These are phyloP conservation scores for Ennomos quercinarius DNA, from an alignment of 2,888 invertebrate genomes.

Conservation along the genomic window DNA sequence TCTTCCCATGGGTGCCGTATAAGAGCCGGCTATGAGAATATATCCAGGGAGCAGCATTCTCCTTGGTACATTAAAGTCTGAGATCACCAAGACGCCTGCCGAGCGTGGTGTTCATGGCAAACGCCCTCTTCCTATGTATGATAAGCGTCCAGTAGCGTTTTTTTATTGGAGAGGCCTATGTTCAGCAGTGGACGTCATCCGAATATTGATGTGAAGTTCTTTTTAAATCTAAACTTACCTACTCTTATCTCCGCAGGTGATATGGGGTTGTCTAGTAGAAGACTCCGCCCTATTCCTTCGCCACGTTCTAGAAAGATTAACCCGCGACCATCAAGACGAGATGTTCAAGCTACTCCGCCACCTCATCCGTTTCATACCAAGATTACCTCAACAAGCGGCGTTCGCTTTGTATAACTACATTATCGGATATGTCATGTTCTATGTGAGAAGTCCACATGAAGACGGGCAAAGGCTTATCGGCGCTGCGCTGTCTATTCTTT, in stretches of 20 bases:
- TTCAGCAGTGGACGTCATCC: no score
- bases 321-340: constrained; percentile 96
- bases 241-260: constrained; percentile 86
- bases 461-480: constrained; percentile 97
- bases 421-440: constrained; percentile 99
- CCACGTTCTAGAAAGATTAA: constrained; percentile 97
- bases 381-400: constrained; percentile 98
- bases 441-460: constrained; percentile 98
- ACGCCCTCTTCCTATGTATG: no score
- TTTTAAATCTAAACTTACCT: background rate
- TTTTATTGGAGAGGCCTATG: no score
- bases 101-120: no score
- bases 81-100: no score
- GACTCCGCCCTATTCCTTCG: constrained; percentile 98
- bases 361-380: constrained; percentile 96
- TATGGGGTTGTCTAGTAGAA: constrained; percentile 99
- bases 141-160: no score
- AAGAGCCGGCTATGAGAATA: no score
- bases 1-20: no score
- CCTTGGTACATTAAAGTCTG: no score
- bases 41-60: no score
- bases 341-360: constrained; percentile 97
- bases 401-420: constrained; percentile 99
- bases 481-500: constrained; percentile 96
- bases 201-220: background rate